Evolutionary conservation across 2,888 invertebrate species (phyloP).

Genomic region (Macaria notata): DNA sequence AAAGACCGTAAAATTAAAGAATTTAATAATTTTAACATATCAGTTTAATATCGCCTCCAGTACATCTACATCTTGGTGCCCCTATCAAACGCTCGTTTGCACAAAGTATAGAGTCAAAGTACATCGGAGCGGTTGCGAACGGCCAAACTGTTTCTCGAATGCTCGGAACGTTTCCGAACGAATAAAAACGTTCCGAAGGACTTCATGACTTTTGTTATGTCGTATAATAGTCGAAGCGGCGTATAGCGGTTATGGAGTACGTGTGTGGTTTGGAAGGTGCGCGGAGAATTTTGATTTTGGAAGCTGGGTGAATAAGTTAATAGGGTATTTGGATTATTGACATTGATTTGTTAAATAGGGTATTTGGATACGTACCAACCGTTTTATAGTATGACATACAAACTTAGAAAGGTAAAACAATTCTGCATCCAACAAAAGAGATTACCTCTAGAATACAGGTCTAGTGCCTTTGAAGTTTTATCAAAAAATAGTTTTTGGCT

Average conservation of each 20-base stretch:
- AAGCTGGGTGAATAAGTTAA: no score
- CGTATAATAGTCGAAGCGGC: constrained; percentile 51
- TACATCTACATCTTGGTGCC: constrained; percentile 45
- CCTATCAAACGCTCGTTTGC: constrained; percentile 78
- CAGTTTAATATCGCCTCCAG: constrained; percentile 32
- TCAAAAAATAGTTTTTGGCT: no score
- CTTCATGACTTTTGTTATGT: constrained; percentile 76
- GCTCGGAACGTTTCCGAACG: constrained; percentile 74
- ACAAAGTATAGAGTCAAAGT: constrained; percentile 73
- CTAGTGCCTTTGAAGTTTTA: no score
- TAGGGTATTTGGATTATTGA: no score
- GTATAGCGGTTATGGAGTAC: constrained; percentile 56
- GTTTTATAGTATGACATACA: no score
- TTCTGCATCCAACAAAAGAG: no score
- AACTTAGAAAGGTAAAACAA: no score
- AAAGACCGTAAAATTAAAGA: no score
- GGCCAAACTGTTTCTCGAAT: constrained; percentile 71
- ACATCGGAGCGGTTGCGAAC: constrained; percentile 63
- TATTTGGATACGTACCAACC: no score
- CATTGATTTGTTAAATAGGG: no score
- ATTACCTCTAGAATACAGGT: no score
- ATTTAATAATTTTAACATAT: no score
- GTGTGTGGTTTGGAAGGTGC: constrained; percentile 28
- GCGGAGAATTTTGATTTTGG: neutral
- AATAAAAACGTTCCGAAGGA: constrained; percentile 73